Base-by-base conservation (phyloP, 1,140 invertebrate species). In the Olivierus martensii region DNA sequence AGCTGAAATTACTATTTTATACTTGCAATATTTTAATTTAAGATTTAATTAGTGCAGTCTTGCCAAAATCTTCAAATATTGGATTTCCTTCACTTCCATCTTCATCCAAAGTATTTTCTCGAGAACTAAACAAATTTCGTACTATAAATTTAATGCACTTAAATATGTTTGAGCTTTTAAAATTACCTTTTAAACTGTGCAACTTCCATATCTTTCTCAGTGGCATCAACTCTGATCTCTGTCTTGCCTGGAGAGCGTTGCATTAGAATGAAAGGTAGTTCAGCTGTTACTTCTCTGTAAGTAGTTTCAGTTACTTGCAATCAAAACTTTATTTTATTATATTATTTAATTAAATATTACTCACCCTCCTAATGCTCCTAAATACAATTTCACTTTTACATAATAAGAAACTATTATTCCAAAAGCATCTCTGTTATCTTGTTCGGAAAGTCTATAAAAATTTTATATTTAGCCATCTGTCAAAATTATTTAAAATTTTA, bases 221-320 rank as follows among this genome's bases (percentile, higher is more conserved):
- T 28, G 28, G 4, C 9, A 28, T 28, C 28, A 4, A 9, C 9
- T 28, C 28, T 28, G 4, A 28, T 9, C 9, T 28, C 28, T 6
- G 28, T 28, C 9, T 28, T 28, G 28, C 2, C 9, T 28, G 28
- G 28, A 28, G 4, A 28, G 9, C 28, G 91, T 72, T 97, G 91
- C 82, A 97, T 99, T 65, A 99, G 72, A 59, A 92, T 94, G 68
- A 99, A 98, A 45, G 94, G 94, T 58, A 99, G 71, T 74, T 98
- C 93, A n/a, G 92, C 90, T 36, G 85, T 82, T 56, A 98, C 72
- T 70, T 99, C 94, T 18, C 57, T 59, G 39, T n/a, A 42, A 39
- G 39, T 12, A 46, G 11, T 21, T 43, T 43, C 9, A 7, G 10
- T 6, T 6, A 18, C 7, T 12, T 2, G 2, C 11, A 4, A 7